These are phyloP conservation scores for Pristionchus maxplancki DNA, from an alignment of 2,888 invertebrate species.

Conservation along the genomic window DNA sequence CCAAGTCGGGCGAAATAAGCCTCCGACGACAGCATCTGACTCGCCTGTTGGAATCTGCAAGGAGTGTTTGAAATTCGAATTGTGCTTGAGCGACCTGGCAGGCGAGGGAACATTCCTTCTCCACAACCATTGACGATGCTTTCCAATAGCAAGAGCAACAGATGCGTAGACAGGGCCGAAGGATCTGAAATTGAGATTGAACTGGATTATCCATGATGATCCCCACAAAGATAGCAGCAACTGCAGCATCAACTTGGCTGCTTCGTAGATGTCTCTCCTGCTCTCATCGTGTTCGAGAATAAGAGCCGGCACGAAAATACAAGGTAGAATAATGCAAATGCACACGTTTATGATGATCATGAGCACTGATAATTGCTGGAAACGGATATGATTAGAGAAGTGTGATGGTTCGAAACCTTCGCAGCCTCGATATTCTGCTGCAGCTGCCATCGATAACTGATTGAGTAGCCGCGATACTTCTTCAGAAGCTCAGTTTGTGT, in stretches of 20 bases:
- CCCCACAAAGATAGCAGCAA: not conserved
- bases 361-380: constrained; percentile 18
- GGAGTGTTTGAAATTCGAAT: not conserved
- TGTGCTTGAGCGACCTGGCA: not conserved
- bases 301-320: constrained; percentile 23
- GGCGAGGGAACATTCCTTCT: not conserved
- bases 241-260: not conserved
- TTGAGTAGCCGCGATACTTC: not conserved
- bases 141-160: not conserved
- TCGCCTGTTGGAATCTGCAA: not conserved
- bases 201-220: not conserved
- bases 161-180: not conserved
- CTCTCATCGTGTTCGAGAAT: not conserved
- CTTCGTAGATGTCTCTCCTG: constrained; percentile 15
- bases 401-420: not conserved
- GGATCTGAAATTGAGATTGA: not conserved
- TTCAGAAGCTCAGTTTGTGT: not conserved
- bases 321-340: not conserved
- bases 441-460: constrained; percentile 29
- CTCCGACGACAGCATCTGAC: not conserved
- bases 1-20: not conserved
- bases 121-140: not conserved
- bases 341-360: not conserved
- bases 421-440: not conserved
- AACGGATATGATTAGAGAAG: not conserved